Percentiles rank a stretch among this genome's conserved stretches.
Conservation (phyloP, 2,113 vertebrate genomes). For the Calidris pygmaea region DNA sequence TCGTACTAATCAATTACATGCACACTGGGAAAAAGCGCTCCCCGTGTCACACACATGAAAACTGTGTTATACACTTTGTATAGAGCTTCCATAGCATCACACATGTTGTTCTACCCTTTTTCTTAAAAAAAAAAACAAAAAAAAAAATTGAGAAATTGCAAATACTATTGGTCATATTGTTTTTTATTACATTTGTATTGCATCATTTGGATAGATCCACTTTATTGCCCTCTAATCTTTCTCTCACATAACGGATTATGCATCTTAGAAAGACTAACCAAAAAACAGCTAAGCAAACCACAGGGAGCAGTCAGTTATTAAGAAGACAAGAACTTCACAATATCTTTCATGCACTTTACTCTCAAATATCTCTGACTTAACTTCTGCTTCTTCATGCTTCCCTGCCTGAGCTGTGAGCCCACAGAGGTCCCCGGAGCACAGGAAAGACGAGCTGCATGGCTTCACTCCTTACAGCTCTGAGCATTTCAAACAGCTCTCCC, state of each 20-base stretch:
- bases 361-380: not conserved
- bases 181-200: not conserved
- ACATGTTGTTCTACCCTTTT: rapidly evolving
- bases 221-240: not conserved
- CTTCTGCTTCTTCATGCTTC: not conserved
- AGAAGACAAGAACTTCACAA: not conserved
- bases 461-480: not conserved
- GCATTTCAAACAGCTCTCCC: not conserved
- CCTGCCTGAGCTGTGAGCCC: not conserved
- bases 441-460: not conserved
- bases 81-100: not conserved
- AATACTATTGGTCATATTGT: rapidly evolving
- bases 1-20: not conserved
- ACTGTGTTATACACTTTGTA: not conserved
- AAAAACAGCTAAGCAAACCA: not conserved
- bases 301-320: not conserved
- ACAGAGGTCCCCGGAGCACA: not conserved
- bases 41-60: not conserved
- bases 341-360: not conserved
- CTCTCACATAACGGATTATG: not conserved
- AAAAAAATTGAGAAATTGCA: not conserved
- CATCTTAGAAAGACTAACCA: not conserved
- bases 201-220: not conserved
- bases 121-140: not conserved
- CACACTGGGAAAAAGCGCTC: not conserved